phyloP scores from a whole-genome alignment of 2,113 vertebrate species.

The Peromyscus polionotus region DNA sequence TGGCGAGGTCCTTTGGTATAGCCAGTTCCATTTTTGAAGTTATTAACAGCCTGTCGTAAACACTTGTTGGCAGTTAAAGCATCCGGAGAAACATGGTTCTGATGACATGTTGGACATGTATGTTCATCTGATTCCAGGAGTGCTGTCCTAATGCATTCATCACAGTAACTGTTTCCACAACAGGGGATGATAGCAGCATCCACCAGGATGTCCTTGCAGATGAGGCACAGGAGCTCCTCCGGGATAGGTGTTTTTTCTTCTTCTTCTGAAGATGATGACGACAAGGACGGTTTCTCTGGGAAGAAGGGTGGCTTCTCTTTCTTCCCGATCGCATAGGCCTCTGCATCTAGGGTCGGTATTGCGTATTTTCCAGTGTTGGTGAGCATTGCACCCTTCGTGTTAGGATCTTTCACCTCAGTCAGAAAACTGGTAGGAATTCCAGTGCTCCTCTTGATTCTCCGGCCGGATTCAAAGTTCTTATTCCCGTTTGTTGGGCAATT shows the following conservation, averaged over 20 bases:
- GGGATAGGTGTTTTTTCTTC: conserved; percentile 94
- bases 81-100: conserved; percentile 96
- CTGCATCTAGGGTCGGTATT: conserved; percentile 96
- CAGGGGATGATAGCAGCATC: conserved; percentile 98
- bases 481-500: conserved; percentile 96
- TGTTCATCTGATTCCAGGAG: conserved; percentile 97
- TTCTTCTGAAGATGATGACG: conserved; percentile 86
- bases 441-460: conserved; percentile 97
- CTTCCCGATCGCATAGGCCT: conserved; percentile 97
- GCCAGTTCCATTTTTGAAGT: conserved; percentile 95
- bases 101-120: conserved; percentile 95
- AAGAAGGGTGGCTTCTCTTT: conserved; percentile 97
- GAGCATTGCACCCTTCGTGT: conserved; percentile 97
- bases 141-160: conserved; percentile 96
- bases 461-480: conserved; percentile 92
- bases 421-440: conserved; percentile 98
- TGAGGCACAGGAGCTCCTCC: conserved; percentile 95
- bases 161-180: conserved; percentile 99
- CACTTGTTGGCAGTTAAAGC: conserved; percentile 97
- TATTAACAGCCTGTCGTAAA: conserved; percentile 98
- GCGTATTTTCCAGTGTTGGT: conserved; percentile 97
- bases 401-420: conserved; percentile 98
- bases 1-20: conserved; percentile 89
- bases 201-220: conserved; percentile 96
- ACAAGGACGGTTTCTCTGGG: conserved; percentile 85